Base-by-base conservation (phyloP, 1,140 invertebrate species). In the Drosophila prosaltans region DNA sequence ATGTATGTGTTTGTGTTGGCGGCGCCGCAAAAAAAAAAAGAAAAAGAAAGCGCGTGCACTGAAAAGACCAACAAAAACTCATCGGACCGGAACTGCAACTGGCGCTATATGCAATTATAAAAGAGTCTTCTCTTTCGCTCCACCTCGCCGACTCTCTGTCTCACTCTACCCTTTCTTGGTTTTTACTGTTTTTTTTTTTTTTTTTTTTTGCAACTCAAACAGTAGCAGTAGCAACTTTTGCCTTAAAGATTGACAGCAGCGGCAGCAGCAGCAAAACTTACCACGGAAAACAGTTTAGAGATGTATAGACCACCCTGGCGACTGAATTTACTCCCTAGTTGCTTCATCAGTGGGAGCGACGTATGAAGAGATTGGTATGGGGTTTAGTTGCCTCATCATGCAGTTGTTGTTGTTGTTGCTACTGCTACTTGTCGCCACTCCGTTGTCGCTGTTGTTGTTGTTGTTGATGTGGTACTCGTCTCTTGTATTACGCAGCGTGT, bases 41-140 rank as follows among this genome's bases (percentile, higher is more conserved):
- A 83, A 89, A 86, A 88, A 88, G 83, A 88, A 88, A 88, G 84
- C 83, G 83, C 83, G 83, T 88, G 84, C 83, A 88, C 68, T 79
- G 78, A 68, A 67, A 76, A 76, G 21, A 69, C 63, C 54, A 65
- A 58, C 65, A 75, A 65, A 71, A 81, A 88, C 73, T 76, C 70
- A 89, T 80, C 83, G 70, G 83, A 88, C 84, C 83, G 83, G 83
- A 88, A 88, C 83, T 88, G 85, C 84, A 80, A 89, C 83, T 89
- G 83, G 84, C 84, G 83, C 83, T 89, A 89, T 88, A 88, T 83
- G 83, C 84, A 89, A 88, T 88, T 88, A 88, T 88, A 83, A 74
- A 70, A 76, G 40, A 51, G 30, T 48, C 59, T 72, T 48, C 62
- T 45, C 36, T 24, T 24, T 24, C 6, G 6, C 45, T 48, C 45